These are phyloP conservation scores for Drosophila nr. medialis DNA, from an alignment of 2,888 invertebrate genomes.

Conservation along the genomic window DNA sequence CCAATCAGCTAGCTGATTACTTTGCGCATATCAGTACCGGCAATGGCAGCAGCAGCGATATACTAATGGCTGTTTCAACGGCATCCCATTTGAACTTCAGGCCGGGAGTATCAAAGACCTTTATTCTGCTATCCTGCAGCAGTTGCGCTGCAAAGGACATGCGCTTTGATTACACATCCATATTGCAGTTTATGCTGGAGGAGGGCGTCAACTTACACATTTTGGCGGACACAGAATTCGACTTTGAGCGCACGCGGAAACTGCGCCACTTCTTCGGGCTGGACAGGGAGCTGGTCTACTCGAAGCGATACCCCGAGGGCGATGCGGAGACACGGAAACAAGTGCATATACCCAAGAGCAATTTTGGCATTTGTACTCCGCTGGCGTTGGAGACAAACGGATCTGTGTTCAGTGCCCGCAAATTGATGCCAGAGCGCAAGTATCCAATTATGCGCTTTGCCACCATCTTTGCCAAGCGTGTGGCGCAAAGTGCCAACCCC, in stretches of 20 bases:
- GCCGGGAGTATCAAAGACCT: constrained; percentile 92
- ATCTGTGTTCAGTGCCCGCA: constrained; percentile 88
- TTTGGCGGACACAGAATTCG: constrained; percentile 92
- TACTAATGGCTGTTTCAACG: constrained; percentile 91
- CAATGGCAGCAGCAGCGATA: constrained; percentile 86
- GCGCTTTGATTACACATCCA: constrained; percentile 93
- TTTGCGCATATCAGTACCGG: constrained; percentile 89
- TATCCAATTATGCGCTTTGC: constrained; percentile 88
- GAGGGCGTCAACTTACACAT: constrained; percentile 93
- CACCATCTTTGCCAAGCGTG: constrained; percentile 88
- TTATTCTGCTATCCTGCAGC: constrained; percentile 92
- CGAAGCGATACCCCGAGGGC: constrained; percentile 91
- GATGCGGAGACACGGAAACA: constrained; percentile 90
- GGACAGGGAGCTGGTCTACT: constrained; percentile 91
- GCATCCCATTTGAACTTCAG: constrained; percentile 91
- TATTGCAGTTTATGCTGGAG: constrained; percentile 92
- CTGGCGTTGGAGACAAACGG: constrained; percentile 94
- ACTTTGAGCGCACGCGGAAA: constrained; percentile 89
- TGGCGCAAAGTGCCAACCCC: constrained; percentile 88
- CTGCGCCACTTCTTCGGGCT: constrained; percentile 92
- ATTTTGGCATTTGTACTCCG: constrained; percentile 91
- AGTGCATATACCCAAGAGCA: constrained; percentile 90
- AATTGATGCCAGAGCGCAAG: constrained; percentile 86
- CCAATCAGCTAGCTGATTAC: constrained; percentile 88
- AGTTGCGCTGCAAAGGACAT: constrained; percentile 89